phyloP scores from a whole-genome alignment of 2,888 invertebrate species.

The Acanthopleura granulata region DNA sequence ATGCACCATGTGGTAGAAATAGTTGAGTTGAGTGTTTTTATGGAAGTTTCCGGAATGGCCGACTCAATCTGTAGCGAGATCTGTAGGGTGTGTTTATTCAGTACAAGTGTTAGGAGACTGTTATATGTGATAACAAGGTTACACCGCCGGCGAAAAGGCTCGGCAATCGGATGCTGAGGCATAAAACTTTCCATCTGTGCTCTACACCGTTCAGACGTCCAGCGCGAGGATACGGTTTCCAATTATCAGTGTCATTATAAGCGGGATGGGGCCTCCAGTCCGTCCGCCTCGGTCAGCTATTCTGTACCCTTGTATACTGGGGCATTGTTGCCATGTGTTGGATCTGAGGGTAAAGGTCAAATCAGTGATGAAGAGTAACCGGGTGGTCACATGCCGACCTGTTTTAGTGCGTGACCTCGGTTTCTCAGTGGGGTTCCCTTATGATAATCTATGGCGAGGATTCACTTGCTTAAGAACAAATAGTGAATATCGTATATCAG shows the following conservation, averaged over 20 bases:
- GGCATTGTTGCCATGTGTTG: conserved; percentile 17
- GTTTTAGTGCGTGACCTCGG: not conserved
- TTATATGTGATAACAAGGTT: conserved; percentile 15
- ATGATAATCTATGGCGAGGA: too few relatives aligned
- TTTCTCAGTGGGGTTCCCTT: too few relatives aligned
- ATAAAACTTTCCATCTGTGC: conserved; percentile 14
- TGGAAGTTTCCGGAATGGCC: too few relatives aligned
- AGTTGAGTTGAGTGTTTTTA: too few relatives aligned
- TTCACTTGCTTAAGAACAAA: too few relatives aligned
- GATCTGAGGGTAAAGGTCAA: not conserved
- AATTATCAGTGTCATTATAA: conserved; percentile 14
- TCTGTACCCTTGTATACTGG: not conserved
- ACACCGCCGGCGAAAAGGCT: not conserved
- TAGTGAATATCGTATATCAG: too few relatives aligned
- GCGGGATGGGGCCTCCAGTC: not conserved
- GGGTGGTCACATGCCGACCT: conserved; percentile 4
- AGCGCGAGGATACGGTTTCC: conserved; percentile 7
- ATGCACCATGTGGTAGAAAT: too few relatives aligned
- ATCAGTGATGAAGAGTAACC: not conserved
- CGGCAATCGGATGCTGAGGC: not conserved
- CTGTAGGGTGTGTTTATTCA: conserved; percentile 4
- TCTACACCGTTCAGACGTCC: not conserved
- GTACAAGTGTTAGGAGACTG: conserved; percentile 16
- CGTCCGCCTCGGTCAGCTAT: not conserved
- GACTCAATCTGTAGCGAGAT: not conserved